Percentiles rank a stretch among this genome's conserved stretches.
phyloP scores from a whole-genome alignment of 2,113 vertebrate genomes.

The Emydocephalus ijimae region DNA sequence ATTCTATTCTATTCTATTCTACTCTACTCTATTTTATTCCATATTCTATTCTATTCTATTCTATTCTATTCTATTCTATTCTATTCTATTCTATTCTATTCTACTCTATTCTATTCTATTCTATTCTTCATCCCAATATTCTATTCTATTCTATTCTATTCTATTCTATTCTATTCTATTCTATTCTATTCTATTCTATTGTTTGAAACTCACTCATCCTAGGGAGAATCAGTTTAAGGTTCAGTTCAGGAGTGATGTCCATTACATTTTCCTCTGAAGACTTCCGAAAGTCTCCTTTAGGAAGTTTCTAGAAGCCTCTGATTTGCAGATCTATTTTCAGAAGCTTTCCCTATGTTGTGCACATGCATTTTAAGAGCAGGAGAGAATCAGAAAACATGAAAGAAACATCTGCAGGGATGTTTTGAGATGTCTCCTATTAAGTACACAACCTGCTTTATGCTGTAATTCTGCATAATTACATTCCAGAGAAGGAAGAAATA shows the following conservation, averaged over 20 bases:
- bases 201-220: background rate
- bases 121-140: too few relatives aligned
- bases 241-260: background rate
- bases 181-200: background rate
- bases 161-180: too few relatives aligned
- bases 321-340: slow-evolving; percentile 53
- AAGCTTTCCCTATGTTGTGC: slow-evolving; percentile 46
- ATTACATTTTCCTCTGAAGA: slow-evolving; percentile 5
- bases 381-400: slow-evolving; percentile 51
- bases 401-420: slow-evolving; percentile 56
- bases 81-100: background rate
- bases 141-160: too few relatives aligned
- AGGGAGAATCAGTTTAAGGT: background rate
- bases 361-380: slow-evolving; percentile 40
- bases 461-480: slow-evolving; percentile 57
- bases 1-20: background rate
- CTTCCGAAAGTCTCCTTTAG: slow-evolving; percentile 7
- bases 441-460: slow-evolving; percentile 59
- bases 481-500: slow-evolving; percentile 48
- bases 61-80: too few relatives aligned
- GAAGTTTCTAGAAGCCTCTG: slow-evolving; percentile 11
- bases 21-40: too few relatives aligned
- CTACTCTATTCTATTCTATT: too few relatives aligned
- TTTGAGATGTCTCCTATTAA: slow-evolving; percentile 61
- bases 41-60: too few relatives aligned